Evolutionary conservation across 1,140 invertebrate species (phyloP).

Genomic region (Drosophila kanapiae): DNA sequence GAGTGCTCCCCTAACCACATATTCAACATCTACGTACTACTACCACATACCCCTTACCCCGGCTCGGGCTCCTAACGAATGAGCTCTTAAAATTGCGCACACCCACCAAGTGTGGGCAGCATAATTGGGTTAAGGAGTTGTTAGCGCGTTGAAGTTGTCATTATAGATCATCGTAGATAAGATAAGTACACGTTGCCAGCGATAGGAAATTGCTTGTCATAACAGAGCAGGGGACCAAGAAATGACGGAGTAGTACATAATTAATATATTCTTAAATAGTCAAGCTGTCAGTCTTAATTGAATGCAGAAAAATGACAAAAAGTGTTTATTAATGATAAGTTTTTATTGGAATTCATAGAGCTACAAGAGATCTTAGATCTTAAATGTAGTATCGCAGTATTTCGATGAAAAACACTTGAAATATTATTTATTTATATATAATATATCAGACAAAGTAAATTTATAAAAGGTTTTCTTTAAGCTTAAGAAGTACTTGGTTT

Average conservation of each 20-base stretch:
- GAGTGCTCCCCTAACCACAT: slow-evolving; percentile 4
- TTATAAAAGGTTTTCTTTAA: no score
- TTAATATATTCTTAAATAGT: slow-evolving; percentile 43
- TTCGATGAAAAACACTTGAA: no score
- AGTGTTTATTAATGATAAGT: no score
- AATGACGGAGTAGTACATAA: slow-evolving; percentile 42
- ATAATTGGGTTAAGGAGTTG: slow-evolving; percentile 82
- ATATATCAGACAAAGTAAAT: no score
- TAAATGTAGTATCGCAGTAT: no score
- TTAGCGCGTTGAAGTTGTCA: slow-evolving; percentile 73
- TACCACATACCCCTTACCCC: background rate
- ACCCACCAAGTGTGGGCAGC: slow-evolving; percentile 62
- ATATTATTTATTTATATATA: no score
- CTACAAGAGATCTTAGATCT: no score
- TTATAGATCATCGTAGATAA: slow-evolving; percentile 66
- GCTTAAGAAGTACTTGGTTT: no score
- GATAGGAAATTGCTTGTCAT: slow-evolving; percentile 62
- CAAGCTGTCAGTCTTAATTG: slow-evolving; percentile 33
- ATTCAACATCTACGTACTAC: no score
- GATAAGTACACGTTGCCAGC: slow-evolving; percentile 48
- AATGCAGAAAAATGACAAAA: background rate
- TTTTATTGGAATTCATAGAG: background rate
- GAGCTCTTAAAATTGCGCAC: slow-evolving; percentile 70
- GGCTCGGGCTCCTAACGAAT: slow-evolving; percentile 35
- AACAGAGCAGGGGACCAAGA: slow-evolving; percentile 24